Conservation (phyloP, 1,140 invertebrate genomes). For the Euglossa dilemma region DNA sequence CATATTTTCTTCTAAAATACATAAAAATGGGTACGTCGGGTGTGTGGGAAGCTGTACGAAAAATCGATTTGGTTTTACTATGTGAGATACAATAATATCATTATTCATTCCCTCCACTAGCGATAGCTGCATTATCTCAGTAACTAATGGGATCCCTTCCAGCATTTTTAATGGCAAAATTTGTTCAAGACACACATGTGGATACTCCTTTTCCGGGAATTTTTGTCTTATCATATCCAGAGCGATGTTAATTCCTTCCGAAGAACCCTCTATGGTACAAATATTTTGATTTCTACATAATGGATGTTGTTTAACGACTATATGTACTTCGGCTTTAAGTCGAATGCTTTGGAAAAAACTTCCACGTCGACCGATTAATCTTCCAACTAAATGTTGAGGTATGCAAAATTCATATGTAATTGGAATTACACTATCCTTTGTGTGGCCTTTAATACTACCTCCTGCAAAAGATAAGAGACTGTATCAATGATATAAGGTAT, state of each 20-base stretch:
- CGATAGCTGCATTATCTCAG: slow-evolving; percentile 86
- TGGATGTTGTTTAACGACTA: slow-evolving; percentile 90
- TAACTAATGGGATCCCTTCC: slow-evolving; percentile 64
- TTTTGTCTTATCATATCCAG: slow-evolving; percentile 91
- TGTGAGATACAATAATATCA: slow-evolving; percentile 93
- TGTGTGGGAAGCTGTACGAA: slow-evolving; percentile 97
- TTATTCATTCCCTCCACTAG: slow-evolving; percentile 96
- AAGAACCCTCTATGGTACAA: slow-evolving; percentile 92
- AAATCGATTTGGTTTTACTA: slow-evolving; percentile 92
- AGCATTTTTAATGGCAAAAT: slow-evolving; percentile 82
- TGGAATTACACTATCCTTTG: slow-evolving; percentile 72
- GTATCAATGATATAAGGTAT: not conserved
- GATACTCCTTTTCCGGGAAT: slow-evolving; percentile 91
- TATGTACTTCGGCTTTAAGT: slow-evolving; percentile 88
- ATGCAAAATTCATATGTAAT: slow-evolving; percentile 90
- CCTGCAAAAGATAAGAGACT: slow-evolving; percentile 71
- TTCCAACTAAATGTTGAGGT: slow-evolving; percentile 90
- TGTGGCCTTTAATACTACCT: slow-evolving; percentile 84
- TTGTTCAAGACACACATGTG: slow-evolving; percentile 90
- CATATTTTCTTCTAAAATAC: slow-evolving; percentile 89
- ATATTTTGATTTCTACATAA: slow-evolving; percentile 87
- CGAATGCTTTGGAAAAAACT: slow-evolving; percentile 92
- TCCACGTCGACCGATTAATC: slow-evolving; percentile 93
- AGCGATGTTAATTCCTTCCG: slow-evolving; percentile 89
- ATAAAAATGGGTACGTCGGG: slow-evolving; percentile 92